Evolutionary conservation across 1,140 invertebrate species (phyloP).

Genomic region (Drosophila parabipectinata): DNA sequence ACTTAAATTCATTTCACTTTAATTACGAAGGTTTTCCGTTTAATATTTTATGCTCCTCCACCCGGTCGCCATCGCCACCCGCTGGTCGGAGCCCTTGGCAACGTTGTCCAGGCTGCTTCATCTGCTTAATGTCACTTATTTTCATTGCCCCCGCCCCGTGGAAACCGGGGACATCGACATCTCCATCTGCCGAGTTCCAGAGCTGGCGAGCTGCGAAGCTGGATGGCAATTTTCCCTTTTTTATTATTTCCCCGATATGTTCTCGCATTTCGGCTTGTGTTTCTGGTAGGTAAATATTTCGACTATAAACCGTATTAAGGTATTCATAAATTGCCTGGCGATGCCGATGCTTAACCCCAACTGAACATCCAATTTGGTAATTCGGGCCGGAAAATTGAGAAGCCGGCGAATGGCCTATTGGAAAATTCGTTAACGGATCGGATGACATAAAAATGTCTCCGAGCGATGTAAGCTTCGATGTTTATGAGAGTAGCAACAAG

Average conservation of each 20-base stretch:
- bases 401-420: slow-evolving; percentile 60
- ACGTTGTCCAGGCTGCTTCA: slow-evolving; percentile 50
- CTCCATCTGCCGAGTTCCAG: slow-evolving; percentile 16
- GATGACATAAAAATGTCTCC: slow-evolving; percentile 70
- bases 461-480: slow-evolving; percentile 22
- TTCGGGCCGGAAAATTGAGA: slow-evolving; percentile 53
- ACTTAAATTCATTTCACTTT: slow-evolving; percentile 83
- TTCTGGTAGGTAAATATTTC: slow-evolving; percentile 74
- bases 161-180: slow-evolving; percentile 26
- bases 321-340: slow-evolving; percentile 72
- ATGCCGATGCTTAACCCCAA: slow-evolving; percentile 21
- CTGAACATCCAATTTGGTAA: slow-evolving; percentile 61
- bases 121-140: slow-evolving; percentile 64
- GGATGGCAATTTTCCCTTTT: slow-evolving; percentile 5
- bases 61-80: slow-evolving; percentile 1
- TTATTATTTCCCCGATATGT: slow-evolving; percentile 20
- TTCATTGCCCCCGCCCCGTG: slow-evolving; percentile 34
- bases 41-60: slow-evolving; percentile 71
- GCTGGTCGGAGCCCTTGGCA: slow-evolving; percentile 9
- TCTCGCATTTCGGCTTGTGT: slow-evolving; percentile 49
- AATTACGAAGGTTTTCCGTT: slow-evolving; percentile 80
- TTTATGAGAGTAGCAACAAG: slow-evolving; percentile 68
- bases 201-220: slow-evolving; percentile 7
- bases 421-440: slow-evolving; percentile 74
- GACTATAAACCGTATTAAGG: slow-evolving; percentile 79